Evolutionary conservation across 2,113 vertebrate species (phyloP).

Genomic region (Sinocyclocheilus rhinocerous): DNA sequence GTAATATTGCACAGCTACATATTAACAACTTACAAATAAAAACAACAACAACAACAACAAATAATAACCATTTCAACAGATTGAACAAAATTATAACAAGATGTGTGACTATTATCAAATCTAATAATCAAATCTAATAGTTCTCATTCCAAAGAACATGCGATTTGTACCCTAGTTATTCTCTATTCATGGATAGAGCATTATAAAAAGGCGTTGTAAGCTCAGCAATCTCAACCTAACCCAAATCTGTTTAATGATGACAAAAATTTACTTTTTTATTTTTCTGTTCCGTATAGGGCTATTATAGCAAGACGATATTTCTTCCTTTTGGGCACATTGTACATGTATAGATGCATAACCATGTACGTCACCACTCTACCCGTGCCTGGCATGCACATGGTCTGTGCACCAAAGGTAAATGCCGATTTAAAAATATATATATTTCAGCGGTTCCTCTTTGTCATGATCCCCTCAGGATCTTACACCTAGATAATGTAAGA

Average conservation of each 20-base stretch:
- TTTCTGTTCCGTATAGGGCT: constrained; percentile 77
- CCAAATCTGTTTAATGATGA: too few species aligned
- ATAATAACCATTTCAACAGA: too few species aligned
- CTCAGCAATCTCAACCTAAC: too few species aligned
- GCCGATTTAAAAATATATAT: neutral
- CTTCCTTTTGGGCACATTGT: constrained; percentile 94
- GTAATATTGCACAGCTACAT: too few species aligned
- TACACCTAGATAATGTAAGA: neutral
- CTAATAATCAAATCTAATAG: neutral
- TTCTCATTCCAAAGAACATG: neutral
- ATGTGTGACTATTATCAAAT: neutral
- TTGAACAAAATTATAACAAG: too few species aligned
- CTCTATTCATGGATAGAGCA: neutral
- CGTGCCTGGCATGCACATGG: constrained; percentile 95
- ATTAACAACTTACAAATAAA: too few species aligned
- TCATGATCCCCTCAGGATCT: neutral
- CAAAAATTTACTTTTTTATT: neutral
- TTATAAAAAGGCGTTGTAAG: neutral
- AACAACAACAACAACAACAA: too few species aligned
- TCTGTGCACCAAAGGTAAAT: constrained; percentile 86
- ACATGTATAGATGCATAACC: constrained; percentile 94
- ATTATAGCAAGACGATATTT: constrained; percentile 93
- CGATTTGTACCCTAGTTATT: neutral
- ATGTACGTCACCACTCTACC: constrained; percentile 97
- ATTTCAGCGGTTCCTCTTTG: neutral